Base-by-base conservation (phyloP, 1,140 invertebrate species). In the Anagrus nilaparvatae region DNA sequence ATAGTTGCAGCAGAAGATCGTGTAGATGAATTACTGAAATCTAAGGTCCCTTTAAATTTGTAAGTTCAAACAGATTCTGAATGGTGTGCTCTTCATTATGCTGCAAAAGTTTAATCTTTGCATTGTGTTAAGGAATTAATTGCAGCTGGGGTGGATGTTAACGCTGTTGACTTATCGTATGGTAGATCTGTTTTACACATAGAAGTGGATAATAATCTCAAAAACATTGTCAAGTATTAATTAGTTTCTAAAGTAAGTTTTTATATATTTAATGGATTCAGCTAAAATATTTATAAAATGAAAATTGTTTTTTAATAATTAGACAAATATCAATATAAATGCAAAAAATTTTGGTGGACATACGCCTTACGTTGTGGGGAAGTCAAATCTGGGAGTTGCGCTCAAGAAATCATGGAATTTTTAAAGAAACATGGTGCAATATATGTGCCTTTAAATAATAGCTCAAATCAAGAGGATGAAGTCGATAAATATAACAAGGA, bases 151-250 rank as follows among this genome's bases (percentile, higher is more conserved):
- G 69, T 58, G 14, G 55, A 74, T 29, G 61, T 75, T 1, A 73
- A 75, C 50, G 53, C 59, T 13, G 52, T 54, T 0, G 71, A 75
- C 34, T 56, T 50, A 43, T 71, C 64, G 13, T 71, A 67, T 40
- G 75, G 75, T n/a, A 67, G 69, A 30, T 76, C 73, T 33, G 70
- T 65, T 0, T 55, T 78, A 4, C 71, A 77, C 46, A 66, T 77
- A 47, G 76, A 75, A 3, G 65, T 77, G 1, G 65, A 71, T 49
- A 58, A 61, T 23, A 53, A 65, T 10, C 56, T 64, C 31, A 49
- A 56, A 1, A 60, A 72, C 5, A 59, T 76, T 7, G 59, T 76
- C n/a, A 52, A 65, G 23, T 71, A 64, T 40, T 59, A n/a, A n/a
- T n/a, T 78, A 28, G 45, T 78, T 16, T 56, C 64, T 45, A 43